Conservation (phyloP, 2,797 vertebrate species). For the Helarctos malayanus region DNA sequence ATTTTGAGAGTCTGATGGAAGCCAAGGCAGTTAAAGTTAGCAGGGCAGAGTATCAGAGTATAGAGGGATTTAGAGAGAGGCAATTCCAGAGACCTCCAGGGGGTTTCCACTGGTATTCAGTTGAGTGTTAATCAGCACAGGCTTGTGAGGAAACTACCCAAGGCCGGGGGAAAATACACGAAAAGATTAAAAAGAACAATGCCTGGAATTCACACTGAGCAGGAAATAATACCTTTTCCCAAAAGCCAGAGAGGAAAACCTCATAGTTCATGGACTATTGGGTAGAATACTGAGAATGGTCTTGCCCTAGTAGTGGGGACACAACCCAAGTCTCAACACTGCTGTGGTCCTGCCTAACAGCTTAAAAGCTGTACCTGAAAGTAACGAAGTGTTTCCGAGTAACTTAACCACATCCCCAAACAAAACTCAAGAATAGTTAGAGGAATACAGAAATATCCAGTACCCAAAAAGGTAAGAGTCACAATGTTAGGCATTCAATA, state of each 20-base stretch:
- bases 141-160: background rate
- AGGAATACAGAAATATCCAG: background rate
- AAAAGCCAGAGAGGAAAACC: background rate
- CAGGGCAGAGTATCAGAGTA: background rate
- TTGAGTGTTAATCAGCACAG: background rate
- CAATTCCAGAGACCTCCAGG: background rate
- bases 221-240: background rate
- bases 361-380: background rate
- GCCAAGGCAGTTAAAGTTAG: background rate
- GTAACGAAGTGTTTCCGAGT: background rate
- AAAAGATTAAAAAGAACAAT: constrained; percentile 1
- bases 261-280: background rate
- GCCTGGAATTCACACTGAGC: background rate
- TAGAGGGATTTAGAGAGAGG: background rate
- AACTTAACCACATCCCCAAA: background rate
- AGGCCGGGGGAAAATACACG: background rate
- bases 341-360: background rate
- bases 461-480: background rate
- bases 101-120: background rate
- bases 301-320: background rate
- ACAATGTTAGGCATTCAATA: background rate
- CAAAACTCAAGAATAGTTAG: background rate
- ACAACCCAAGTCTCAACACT: background rate
- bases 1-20: background rate
- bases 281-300: background rate